Evolutionary conservation across 2,113 vertebrate species (phyloP).

Genomic region (Thinocorus orbignyianus): DNA sequence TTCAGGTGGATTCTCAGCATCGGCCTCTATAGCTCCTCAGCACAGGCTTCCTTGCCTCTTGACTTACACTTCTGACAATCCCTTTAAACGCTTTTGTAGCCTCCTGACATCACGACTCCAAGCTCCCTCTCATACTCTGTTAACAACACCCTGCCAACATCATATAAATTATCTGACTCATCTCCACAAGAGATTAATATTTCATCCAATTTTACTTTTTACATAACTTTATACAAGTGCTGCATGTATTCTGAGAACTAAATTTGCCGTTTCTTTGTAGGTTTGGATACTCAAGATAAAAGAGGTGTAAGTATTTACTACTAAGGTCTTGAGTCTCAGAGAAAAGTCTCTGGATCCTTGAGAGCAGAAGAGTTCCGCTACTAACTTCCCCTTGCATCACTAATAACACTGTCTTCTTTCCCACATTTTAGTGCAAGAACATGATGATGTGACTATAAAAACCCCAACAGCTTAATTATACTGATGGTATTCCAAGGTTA

Average conservation of each 20-base stretch:
- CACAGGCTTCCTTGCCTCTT: neutral
- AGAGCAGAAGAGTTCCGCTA: neutral
- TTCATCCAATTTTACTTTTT: neutral
- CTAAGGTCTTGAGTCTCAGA: neutral
- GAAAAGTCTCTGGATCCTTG: neutral
- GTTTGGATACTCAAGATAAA: neutral
- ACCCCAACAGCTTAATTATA: neutral
- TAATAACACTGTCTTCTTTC: neutral
- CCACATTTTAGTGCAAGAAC: neutral
- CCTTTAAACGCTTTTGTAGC: neutral
- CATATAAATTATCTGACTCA: neutral
- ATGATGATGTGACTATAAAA: neutral
- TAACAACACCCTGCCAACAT: neutral
- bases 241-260: neutral
- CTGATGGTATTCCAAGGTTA: neutral
- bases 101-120: neutral
- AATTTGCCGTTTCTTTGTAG: neutral
- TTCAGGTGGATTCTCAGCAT: rapidly evolving
- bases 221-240: neutral
- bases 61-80: neutral
- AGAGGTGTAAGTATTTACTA: neutral
- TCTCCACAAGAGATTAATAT: neutral
- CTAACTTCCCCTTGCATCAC: neutral
- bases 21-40: neutral
- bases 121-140: neutral